A percentile compares a stretch with the other conserved stretches of the same genome.
Evolutionary conservation across 2,888 invertebrate genomes (phyloP).

Genomic region (Neuroscelio doddi): DNA sequence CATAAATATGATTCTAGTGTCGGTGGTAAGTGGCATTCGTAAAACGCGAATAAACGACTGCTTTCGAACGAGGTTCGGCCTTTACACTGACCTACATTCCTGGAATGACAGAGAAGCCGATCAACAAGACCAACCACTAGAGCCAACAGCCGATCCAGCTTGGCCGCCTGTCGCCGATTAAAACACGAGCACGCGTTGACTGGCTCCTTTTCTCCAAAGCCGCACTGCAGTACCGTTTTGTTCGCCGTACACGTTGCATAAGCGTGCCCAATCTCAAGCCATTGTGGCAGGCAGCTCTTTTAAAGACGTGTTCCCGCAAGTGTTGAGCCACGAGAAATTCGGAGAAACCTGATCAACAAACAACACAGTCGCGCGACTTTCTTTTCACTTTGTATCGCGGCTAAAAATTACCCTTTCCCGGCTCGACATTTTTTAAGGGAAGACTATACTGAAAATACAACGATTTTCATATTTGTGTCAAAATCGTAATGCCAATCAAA

Average conservation of each 20-base stretch:
- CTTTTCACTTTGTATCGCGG: slow-evolving; percentile 23
- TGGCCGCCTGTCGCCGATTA: background rate
- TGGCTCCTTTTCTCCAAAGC: no score
- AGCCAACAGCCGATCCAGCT: background rate
- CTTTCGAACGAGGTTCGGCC: slow-evolving; percentile 65
- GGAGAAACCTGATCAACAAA: slow-evolving; percentile 38
- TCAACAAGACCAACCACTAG: slow-evolving; percentile 4
- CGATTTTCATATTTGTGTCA: no score
- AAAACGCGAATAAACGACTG: slow-evolving; percentile 47
- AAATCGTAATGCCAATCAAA: slow-evolving; percentile 3
- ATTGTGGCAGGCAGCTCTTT: slow-evolving; percentile 25
- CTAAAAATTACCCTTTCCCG: slow-evolving; percentile 20
- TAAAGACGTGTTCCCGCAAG: slow-evolving; percentile 18
- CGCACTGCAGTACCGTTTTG: slow-evolving; percentile 14
- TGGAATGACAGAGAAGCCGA: slow-evolving; percentile 50
- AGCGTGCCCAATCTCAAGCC: slow-evolving; percentile 19
- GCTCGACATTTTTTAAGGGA: no score
- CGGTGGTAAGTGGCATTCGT: background rate
- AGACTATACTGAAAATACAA: no score
- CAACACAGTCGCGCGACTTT: slow-evolving; percentile 30
- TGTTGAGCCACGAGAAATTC: slow-evolving; percentile 30
- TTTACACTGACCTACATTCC: slow-evolving; percentile 70
- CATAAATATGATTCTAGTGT: no score
- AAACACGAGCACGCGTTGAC: background rate
- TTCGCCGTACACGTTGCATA: slow-evolving; percentile 30